These are phyloP conservation scores for Vannuccia rotundouncinata DNA, from an alignment of 2,888 invertebrate species.

Conservation along the genomic window DNA sequence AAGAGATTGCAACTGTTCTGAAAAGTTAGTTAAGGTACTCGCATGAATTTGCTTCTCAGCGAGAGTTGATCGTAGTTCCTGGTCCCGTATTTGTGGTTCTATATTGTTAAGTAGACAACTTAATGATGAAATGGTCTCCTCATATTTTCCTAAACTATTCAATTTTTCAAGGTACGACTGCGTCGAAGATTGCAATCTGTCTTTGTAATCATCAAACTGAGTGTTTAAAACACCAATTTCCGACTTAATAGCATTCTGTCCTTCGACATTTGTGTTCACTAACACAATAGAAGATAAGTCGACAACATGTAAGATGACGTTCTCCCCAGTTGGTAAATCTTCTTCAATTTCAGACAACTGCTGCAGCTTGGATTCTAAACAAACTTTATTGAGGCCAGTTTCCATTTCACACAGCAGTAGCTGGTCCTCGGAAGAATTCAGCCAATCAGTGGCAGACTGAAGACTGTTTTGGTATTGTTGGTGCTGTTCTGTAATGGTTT, in stretches of 20 bases:
- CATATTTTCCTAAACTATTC: background rate
- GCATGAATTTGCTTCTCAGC: background rate
- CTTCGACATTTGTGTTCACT: background rate
- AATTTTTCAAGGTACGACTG: background rate
- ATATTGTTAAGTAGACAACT: background rate
- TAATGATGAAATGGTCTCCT: background rate
- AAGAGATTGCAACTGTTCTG: background rate
- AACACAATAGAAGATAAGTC: background rate
- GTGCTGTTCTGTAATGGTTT: background rate
- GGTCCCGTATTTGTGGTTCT: background rate
- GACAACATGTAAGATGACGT: background rate
- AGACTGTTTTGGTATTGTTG: background rate
- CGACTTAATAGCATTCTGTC: background rate
- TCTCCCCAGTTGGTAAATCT: background rate
- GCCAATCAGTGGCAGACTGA: background rate
- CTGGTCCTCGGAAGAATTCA: background rate
- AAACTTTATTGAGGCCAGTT: background rate
- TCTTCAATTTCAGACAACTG: no score
- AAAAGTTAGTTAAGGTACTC: background rate
- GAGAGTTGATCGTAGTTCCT: background rate
- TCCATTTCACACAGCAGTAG: background rate
- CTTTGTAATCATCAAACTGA: background rate
- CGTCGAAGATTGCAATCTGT: background rate
- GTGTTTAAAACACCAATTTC: background rate
- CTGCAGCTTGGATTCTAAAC: no score